These are phyloP conservation scores for Cyclina sinensis DNA, from an alignment of 1,140 invertebrate genomes.

Conservation along the genomic window DNA sequence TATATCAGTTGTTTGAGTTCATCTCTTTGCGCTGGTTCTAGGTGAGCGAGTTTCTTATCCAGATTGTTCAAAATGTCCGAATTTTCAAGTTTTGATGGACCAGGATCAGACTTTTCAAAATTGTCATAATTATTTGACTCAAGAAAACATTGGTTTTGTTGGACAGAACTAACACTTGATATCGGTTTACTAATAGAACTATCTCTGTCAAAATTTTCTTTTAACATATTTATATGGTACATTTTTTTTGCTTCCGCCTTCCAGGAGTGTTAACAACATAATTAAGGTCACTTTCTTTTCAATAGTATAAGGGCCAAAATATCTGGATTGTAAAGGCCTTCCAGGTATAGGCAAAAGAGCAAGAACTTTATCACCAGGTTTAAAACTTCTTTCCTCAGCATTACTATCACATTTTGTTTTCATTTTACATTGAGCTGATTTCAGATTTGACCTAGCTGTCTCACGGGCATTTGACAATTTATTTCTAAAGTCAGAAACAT, in stretches of 20 bases:
- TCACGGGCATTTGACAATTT: slow-evolving; percentile 52
- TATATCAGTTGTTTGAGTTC: not conserved
- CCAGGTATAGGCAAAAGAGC: not conserved
- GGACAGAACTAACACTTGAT: too few relatives aligned
- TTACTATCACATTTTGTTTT: slow-evolving; percentile 71
- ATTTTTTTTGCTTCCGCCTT: not conserved
- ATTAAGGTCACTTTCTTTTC: not conserved
- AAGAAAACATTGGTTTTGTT: too few relatives aligned
- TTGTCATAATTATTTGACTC: not conserved
- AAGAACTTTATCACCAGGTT: not conserved
- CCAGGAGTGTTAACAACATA: not conserved
- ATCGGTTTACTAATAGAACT: not conserved
- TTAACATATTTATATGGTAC: not conserved
- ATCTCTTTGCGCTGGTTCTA: not conserved
- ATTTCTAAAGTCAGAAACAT: not conserved
- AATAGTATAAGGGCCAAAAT: not conserved
- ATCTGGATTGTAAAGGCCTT: not conserved
- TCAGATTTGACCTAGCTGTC: slow-evolving; percentile 59
- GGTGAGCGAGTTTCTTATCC: slow-evolving; percentile 29
- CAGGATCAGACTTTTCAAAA: not conserved
- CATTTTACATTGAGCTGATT: slow-evolving; percentile 56
- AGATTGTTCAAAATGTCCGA: slow-evolving; percentile 47
- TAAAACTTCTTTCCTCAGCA: slow-evolving; percentile 58
- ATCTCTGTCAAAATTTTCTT: not conserved
- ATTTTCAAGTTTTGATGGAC: slow-evolving; percentile 10